Evolutionary conservation across 2,888 invertebrate genomes (phyloP), one percentile per base, ranked within the genome.

Genomic region (Protodeltote pygarga): DNA sequence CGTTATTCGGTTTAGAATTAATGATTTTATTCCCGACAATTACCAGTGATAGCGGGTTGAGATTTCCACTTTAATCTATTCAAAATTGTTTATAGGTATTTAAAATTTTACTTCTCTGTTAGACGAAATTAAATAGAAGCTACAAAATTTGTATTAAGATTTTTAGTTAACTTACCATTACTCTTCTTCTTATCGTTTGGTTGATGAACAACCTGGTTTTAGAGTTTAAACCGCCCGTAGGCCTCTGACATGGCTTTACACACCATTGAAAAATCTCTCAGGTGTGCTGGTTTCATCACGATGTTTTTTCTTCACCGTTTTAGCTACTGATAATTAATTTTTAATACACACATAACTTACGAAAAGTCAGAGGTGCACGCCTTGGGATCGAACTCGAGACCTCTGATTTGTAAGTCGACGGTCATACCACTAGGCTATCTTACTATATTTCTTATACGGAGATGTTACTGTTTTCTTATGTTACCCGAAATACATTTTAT

Each of bases 21-120:
- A 91, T 90, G 89, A 89, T 90, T 91, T 90, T 89, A 91, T 85
- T 83, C 73, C 81, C 75, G 73, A 85, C 86, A 86, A 84, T 88
- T 84, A 83, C 82, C 75, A 75, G 76, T 72, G 80, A 86, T 86
- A 83, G 84, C 77, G 76, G 79, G 69, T 75, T 72, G 61, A 67
- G 70, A 72, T 66, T 66, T 50, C 39, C 75, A 75, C 73, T 77
- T 77, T 74, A 73, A 63, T 83, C 77, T 73, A 76, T 75, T 78
- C 75, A 72, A 81, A 80, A 78, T 81, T 82, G 74, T 83, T 77
- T 75, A 73, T 69, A 50, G 65, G 54, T 69, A 62, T 62, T 65
- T 77, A 66, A 76, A 71, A 73, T 73, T 76, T 79, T 75, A 77
- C 54, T 41, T 58, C 47, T 38, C 53, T 60, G 37, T 52, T 38